Evolutionary conservation across 2,888 invertebrate species (phyloP), one percentile per base, ranked within the genome.

Genomic region (Cecidostiba fungosa): DNA sequence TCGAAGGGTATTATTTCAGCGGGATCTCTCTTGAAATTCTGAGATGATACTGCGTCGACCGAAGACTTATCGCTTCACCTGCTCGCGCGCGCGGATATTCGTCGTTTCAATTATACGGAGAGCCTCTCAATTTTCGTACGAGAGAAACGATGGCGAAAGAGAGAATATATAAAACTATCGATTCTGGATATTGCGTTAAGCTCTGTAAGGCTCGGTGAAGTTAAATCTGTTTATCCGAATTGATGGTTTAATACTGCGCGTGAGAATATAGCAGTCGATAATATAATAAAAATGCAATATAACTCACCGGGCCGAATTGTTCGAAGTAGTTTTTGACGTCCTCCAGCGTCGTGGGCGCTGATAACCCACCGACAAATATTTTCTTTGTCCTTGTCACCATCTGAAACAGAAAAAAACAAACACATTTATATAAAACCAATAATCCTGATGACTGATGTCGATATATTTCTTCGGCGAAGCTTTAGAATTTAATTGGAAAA

Each of bases 321-420:
- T 99, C 98, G 95, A 99, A 99, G 95, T 99, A 99, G 95, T 98
- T 98, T 96, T 99, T 99, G 94, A 99, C 99, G 94, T 99, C 99
- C 95, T 99, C 99, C 94, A 99, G 96, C 93, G 99, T 99, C 94
- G 99, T 99, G 94, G 99, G 98, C 94, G 99, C 99, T 93, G 99
- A 99, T 93, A 99, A 96, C 94, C 99, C 99, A 92, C 99, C 99
- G 94, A 99, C 99, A 95, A 99, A 99, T 95, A 99, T 99, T 96
- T 99, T 99, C 97, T 99, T 99, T 95, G 99, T 99, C 96, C 98
- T 97, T 95, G 99, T 99, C 94, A 99, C 98, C 98, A 99, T 99
- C 99, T 99, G 96, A 3, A 96, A 96, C 89, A 92, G 93, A 91
- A 89, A 89, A 88, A 50, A 70, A 3, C 3, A 54, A 19, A 36